Evolutionary conservation across 2,888 invertebrate genomes (phyloP).

Genomic region (Papilio gigon): DNA sequence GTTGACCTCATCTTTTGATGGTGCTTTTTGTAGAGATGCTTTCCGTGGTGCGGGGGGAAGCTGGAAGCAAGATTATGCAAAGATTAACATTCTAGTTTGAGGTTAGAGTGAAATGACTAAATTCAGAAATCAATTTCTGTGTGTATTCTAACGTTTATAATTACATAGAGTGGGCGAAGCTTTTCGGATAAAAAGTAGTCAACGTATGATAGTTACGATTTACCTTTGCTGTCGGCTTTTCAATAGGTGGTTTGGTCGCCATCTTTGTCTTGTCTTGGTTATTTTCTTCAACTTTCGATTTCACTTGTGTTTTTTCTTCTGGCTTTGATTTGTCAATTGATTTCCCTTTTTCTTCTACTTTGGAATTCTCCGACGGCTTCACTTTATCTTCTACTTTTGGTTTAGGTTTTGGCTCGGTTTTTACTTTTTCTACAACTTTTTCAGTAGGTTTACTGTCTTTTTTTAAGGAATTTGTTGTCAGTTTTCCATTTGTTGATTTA

Average conservation of each 20-base stretch:
- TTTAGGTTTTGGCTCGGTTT: slow-evolving; percentile 33
- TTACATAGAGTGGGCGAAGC: no score
- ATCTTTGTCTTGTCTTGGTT: slow-evolving; percentile 62
- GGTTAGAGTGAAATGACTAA: no score
- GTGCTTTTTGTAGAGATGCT: slow-evolving; percentile 73
- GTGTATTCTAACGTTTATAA: no score
- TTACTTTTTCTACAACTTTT: slow-evolving; percentile 41
- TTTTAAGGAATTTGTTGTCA: slow-evolving; percentile 50
- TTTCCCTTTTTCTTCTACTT: slow-evolving; percentile 54
- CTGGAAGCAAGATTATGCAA: slow-evolving; percentile 52
- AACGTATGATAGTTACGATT: background rate
- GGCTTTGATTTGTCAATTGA: slow-evolving; percentile 46
- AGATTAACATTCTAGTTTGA: background rate
- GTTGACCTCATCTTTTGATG: slow-evolving; percentile 74
- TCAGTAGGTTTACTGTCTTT: slow-evolving; percentile 43
- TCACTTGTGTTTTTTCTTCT: slow-evolving; percentile 47
- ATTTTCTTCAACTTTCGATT: slow-evolving; percentile 55
- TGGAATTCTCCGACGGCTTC: slow-evolving; percentile 50
- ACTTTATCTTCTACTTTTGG: slow-evolving; percentile 50
- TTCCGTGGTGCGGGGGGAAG: slow-evolving; percentile 70
- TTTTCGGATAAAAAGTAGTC: no score
- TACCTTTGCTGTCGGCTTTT: slow-evolving; percentile 74
- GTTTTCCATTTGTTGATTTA: slow-evolving; percentile 55
- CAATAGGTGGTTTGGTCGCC: slow-evolving; percentile 76
- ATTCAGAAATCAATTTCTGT: no score